Evolutionary conservation across 2,113 vertebrate genomes (phyloP), one percentile per base, ranked within the genome.

Genomic region (Empidonax alnorum): DNA sequence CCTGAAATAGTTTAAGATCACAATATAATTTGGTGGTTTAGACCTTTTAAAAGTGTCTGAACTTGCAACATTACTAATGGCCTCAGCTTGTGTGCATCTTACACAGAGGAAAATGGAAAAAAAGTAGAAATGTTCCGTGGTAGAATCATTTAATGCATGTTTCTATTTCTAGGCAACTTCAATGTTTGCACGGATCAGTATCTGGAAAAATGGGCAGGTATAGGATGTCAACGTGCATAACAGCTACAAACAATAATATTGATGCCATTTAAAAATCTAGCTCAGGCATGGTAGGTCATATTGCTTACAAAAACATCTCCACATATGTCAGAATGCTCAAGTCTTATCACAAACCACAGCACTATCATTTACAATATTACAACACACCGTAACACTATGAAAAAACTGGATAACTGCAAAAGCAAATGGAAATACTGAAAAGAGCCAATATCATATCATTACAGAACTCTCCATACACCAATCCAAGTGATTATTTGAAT

Each of bases 161-260:
- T 92, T 89, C 94, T 91, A 84, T 91, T 94, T 79, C 84, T 81
- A 90, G 81, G 61, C 52, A 97, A 75, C 73, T 92, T 82, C 84
- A 65, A 11, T 33, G 25, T 81, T 84, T 94, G 56, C 37, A 84
- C 33, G 84, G 74, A 92, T 78, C 47, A 84, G 39, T 56, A 81
- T 74, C 83, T 93, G 93, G 76, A 92, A 96, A 96, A 94, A 90
- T 27, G 14, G 22, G 68, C 76, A 90, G 68, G 86, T 93, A 89
- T 11, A 87, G 49, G 49, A 81, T 4, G 8, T 59, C 52, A 80
- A 74, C 10, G 42, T 67, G 52, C 7, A 0, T 21, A 93, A 92
- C 33, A 86, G 69, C 56, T 41, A 87, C 47, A 94, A 94, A 93
- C 56, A 94, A 71, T 50, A 91, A 69, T 82, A 90, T 61, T 90